Evolutionary conservation across 2,888 invertebrate species (phyloP).

Genomic region (Ectemnius lituratus): DNA sequence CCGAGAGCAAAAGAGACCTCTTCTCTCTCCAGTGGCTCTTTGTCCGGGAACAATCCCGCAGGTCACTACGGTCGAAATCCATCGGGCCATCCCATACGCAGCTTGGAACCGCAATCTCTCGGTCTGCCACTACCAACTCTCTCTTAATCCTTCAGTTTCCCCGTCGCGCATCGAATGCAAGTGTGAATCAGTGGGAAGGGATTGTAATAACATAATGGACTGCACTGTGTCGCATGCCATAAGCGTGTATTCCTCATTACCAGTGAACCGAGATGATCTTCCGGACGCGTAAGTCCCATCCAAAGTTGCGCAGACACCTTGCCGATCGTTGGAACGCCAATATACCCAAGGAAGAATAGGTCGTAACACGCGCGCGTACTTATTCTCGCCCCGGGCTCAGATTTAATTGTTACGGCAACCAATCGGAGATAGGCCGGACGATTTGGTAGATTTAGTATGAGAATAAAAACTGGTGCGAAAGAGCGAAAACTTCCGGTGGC

Average conservation of each 20-base stretch:
- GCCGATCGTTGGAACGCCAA: not conserved
- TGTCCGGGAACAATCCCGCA: not conserved
- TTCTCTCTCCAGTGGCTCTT: not conserved
- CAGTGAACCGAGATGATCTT: not conserved
- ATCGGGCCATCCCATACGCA: not conserved
- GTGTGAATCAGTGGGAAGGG: not conserved
- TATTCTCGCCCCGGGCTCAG: conserved; percentile 12
- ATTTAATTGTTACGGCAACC: not conserved
- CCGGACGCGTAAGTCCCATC: conserved; percentile 36
- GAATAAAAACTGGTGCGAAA: conserved; percentile 2
- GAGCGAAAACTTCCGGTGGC: conserved; percentile 27
- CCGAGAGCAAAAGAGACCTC: no score
- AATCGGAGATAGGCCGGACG: not conserved
- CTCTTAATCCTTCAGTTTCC: no score
- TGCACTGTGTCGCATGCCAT: conserved; percentile 3
- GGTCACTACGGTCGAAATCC: conserved; percentile 4
- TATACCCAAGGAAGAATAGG: conserved; percentile 16
- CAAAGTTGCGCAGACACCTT: conserved; percentile 11
- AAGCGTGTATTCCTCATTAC: not conserved
- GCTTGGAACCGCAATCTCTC: not conserved
- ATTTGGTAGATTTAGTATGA: not conserved
- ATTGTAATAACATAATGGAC: not conserved
- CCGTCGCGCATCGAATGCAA: not conserved
- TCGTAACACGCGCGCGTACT: conserved; percentile 11
- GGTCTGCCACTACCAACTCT: not conserved